Evolutionary conservation across 2,113 vertebrate genomes (phyloP), one percentile per base, ranked within the genome.

Genomic region (Mesocricetus auratus): DNA sequence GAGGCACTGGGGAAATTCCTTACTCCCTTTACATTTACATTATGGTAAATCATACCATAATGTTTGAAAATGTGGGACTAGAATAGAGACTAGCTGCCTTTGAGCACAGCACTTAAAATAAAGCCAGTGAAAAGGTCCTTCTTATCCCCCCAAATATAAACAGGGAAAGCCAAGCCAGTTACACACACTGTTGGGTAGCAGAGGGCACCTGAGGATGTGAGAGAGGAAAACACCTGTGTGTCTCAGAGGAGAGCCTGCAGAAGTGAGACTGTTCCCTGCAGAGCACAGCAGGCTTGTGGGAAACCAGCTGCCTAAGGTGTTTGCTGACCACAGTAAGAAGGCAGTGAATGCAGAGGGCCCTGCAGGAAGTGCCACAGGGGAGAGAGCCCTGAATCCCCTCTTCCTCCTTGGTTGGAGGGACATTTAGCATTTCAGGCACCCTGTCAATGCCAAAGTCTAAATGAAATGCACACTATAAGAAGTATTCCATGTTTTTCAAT

Each of bases 261-360:
- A 64, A 78, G 36, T 56, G 60, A 66, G 45, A 56, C 39, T 1
- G 11, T 33, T 29, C 36, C 42, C 77, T 82, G 31, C 39, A 47
- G 86, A 77, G 36, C 47, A 69, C 24, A 31, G 22, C n/a, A 42
- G 53, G 60, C 39, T 60, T 11, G 36, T 0, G 47, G 50, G 64
- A 62, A 29, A 58, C 17, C 6, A 87, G 47, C 42, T 45, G 50
- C 60, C 69, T 13, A 26, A 73, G 22, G 45, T 4, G 42, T 93
- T 71, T 45, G 73, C 69, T 8, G 26, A 17, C 21, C 50, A 0
- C 26, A 1, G 0, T 5, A 33, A 7, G 7, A 42, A 24, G 3
- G 12, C 33, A 53, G 22, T 53, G 53, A 56, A 56, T 56, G 24
- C 5, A 26, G 71, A 33, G 26, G 17, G 4, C 53, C 17, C 11